Evolutionary conservation across 2,888 invertebrate species (phyloP).

Genomic region (Cryptus viduatorius): DNA sequence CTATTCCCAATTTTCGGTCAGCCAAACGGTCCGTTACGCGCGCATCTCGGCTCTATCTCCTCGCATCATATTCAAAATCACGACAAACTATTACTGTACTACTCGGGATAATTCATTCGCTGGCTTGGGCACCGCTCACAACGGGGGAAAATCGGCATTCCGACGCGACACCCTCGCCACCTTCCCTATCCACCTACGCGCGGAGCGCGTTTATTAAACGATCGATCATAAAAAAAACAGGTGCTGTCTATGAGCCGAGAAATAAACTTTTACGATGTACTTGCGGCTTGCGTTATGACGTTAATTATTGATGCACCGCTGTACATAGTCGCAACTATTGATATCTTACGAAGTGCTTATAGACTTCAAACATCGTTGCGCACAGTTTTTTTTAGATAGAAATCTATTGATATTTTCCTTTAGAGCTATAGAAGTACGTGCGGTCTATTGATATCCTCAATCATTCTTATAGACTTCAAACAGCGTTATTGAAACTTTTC

Average conservation of each 20-base stretch:
- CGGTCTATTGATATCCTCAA: no score
- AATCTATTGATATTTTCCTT: no score
- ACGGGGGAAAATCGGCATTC: constrained; percentile 33
- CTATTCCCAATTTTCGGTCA: constrained; percentile 51
- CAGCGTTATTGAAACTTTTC: no score
- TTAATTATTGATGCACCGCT: background rate
- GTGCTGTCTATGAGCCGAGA: background rate
- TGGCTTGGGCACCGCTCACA: constrained; percentile 29
- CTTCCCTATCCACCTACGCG: background rate
- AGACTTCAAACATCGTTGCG: background rate
- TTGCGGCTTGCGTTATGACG: background rate
- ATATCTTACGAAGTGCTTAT: background rate
- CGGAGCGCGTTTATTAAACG: background rate
- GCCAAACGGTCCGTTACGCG: background rate
- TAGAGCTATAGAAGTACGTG: no score
- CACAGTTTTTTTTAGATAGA: background rate
- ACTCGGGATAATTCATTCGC: constrained; percentile 16
- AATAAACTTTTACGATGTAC: background rate
- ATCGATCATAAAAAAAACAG: background rate
- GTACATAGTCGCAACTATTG: background rate
- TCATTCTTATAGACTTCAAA: no score
- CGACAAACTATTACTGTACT: constrained; percentile 21
- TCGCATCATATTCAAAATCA: constrained; percentile 20
- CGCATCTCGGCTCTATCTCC: background rate
- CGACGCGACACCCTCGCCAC: constrained; percentile 28